Evolutionary conservation across 2,888 invertebrate species (phyloP).

Genomic region (Caenorhabditis japonica): DNA sequence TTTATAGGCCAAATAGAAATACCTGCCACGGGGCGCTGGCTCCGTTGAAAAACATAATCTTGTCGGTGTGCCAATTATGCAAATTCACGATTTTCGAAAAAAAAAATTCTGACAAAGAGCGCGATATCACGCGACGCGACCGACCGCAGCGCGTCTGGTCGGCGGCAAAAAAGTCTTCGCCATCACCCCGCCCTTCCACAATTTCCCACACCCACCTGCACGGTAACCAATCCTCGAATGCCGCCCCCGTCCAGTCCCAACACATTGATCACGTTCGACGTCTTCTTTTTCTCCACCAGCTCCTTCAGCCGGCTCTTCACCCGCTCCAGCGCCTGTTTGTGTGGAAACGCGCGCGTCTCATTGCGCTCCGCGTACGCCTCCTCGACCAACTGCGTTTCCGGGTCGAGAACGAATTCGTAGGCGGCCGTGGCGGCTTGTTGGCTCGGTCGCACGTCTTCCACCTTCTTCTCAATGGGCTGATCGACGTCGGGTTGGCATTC

Average conservation of each 20-base stretch:
- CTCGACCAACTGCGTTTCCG: constrained; percentile 56
- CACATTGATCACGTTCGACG: constrained; percentile 67
- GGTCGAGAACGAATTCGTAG: constrained; percentile 62
- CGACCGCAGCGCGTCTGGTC: too few relatives aligned
- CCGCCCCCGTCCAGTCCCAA: constrained; percentile 97
- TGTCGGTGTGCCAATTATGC: too few relatives aligned
- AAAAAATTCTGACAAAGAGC: too few relatives aligned
- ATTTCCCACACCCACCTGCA: constrained; percentile 65
- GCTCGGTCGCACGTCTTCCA: constrained; percentile 23
- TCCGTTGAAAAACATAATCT: too few relatives aligned
- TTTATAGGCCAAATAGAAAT: too few relatives aligned
- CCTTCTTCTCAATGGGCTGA: constrained; percentile 29
- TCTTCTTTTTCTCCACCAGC: constrained; percentile 58
- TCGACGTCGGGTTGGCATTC: too few relatives aligned
- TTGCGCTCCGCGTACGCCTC: constrained; percentile 57
- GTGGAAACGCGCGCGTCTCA: constrained; percentile 52
- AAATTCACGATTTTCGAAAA: not conserved
- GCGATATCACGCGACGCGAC: too few relatives aligned
- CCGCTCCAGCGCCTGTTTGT: constrained; percentile 54
- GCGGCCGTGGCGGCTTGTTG: constrained; percentile 50
- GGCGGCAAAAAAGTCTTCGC: too few relatives aligned
- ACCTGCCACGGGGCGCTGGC: too few relatives aligned
- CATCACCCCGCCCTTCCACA: too few relatives aligned
- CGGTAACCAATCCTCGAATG: constrained; percentile 83
- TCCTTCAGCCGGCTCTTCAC: constrained; percentile 53